These are phyloP conservation scores for Oscheius myriophilus DNA, from an alignment of 2,888 invertebrate genomes.

Conservation along the genomic window DNA sequence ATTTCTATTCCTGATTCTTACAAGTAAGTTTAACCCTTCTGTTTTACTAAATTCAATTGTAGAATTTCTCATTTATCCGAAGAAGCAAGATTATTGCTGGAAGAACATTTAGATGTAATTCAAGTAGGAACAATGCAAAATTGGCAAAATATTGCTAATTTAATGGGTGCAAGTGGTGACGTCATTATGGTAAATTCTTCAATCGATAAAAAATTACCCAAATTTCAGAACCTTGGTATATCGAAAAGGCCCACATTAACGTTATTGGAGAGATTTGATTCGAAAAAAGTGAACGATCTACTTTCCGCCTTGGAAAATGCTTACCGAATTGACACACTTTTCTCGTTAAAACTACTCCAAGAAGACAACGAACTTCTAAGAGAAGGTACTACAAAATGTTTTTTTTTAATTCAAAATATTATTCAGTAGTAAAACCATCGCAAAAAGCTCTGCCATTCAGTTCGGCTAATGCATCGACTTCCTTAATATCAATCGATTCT, in stretches of 20 bases:
- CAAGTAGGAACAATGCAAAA: conserved; percentile 21
- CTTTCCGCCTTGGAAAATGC: conserved; percentile 25
- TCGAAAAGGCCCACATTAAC: no score
- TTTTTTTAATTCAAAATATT: no score
- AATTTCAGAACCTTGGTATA: no score
- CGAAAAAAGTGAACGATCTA: not conserved
- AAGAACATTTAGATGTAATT: conserved; percentile 5
- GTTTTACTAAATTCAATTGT: not conserved
- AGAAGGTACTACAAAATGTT: no score
- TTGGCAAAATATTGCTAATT: conserved; percentile 18
- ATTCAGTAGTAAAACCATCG: no score
- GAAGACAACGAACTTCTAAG: conserved; percentile 1
- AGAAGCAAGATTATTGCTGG: conserved; percentile 6
- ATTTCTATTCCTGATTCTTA: not conserved
- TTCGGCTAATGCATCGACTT: no score
- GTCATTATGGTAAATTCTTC: not conserved
- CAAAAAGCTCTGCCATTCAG: no score
- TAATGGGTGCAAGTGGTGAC: conserved; percentile 1
- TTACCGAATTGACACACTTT: conserved; percentile 38
- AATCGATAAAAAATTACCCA: not conserved
- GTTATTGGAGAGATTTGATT: not conserved
- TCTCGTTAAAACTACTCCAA: conserved; percentile 15
- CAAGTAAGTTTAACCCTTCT: not conserved
- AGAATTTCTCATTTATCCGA: conserved; percentile 14
- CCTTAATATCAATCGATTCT: no score